Evolutionary conservation across 2,888 invertebrate genomes (phyloP).

Genomic region (Drosophila testacea): DNA sequence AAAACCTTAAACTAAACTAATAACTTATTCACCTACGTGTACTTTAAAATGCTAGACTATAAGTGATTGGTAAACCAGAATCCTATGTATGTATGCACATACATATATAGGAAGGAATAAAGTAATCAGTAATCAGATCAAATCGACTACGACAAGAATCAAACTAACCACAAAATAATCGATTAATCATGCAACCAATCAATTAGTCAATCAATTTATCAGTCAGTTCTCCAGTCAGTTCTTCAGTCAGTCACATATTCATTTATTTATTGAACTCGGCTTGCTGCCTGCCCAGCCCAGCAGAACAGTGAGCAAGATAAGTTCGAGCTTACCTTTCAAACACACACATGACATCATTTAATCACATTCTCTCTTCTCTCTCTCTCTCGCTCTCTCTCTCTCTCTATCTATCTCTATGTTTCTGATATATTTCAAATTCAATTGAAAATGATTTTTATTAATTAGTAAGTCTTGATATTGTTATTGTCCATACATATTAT

Average conservation of each 20-base stretch:
- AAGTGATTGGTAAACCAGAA: slow-evolving; percentile 23
- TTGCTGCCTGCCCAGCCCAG: slow-evolving; percentile 74
- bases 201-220: slow-evolving; percentile 17
- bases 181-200: slow-evolving; percentile 9
- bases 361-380: neutral
- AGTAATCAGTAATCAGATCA: slow-evolving; percentile 35
- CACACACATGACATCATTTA: neutral
- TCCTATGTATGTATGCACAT: neutral
- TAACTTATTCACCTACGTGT: slow-evolving; percentile 32
- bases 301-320: slow-evolving; percentile 58
- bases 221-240: neutral
- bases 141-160: neutral
- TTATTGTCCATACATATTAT: slow-evolving; percentile 32
- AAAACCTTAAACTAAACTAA: neutral
- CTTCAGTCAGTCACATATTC: slow-evolving; percentile 13
- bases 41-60: slow-evolving; percentile 32
- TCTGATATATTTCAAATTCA: too few relatives aligned
- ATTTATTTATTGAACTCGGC: slow-evolving; percentile 59
- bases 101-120: neutral
- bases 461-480: slow-evolving; percentile 61
- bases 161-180: slow-evolving; percentile 14
- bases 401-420: neutral
- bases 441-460: slow-evolving; percentile 1
- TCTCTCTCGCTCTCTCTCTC: too few relatives aligned
- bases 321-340: slow-evolving; percentile 48